Evolutionary conservation across 1,140 invertebrate genomes (phyloP).

Genomic region (Grapholita molesta): DNA sequence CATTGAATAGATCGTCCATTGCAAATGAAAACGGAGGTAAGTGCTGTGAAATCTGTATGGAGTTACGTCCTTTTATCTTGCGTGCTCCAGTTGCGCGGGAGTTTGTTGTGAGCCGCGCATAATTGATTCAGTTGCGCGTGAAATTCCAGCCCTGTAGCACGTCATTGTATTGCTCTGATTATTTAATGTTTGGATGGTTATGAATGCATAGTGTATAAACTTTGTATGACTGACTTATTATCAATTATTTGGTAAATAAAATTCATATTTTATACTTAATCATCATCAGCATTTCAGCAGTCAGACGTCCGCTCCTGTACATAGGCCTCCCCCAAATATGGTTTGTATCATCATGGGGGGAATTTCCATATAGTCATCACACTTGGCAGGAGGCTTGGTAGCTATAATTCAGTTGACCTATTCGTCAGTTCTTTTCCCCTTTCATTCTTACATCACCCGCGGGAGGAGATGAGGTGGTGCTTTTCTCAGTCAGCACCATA

Average conservation of each 20-base stretch:
- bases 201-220: not conserved
- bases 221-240: not conserved
- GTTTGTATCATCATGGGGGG: too few species aligned
- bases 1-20: constrained; percentile 36
- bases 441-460: too few species aligned
- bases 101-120: constrained; percentile 50
- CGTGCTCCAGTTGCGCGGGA: constrained; percentile 20
- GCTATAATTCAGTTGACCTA: too few species aligned
- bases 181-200: constrained; percentile 30
- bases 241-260: not conserved
- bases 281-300: too few species aligned
- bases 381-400: too few species aligned
- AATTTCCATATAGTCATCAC: too few species aligned
- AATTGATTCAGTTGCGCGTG: constrained; percentile 68
- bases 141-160: constrained; percentile 51
- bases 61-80: not conserved
- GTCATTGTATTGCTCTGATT: constrained; percentile 47
- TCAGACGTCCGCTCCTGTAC: too few species aligned
- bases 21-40: not conserved
- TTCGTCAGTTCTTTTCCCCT: too few species aligned
- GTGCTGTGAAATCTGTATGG: not conserved
- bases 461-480: too few species aligned
- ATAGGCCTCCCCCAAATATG: too few species aligned
- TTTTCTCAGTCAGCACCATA: too few species aligned
- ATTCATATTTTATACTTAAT: not conserved